Percentiles rank a stretch among this genome's conserved stretches.
phyloP scores from a whole-genome alignment of 2,113 vertebrate species.

The Ophthalmolycus amberensis region DNA sequence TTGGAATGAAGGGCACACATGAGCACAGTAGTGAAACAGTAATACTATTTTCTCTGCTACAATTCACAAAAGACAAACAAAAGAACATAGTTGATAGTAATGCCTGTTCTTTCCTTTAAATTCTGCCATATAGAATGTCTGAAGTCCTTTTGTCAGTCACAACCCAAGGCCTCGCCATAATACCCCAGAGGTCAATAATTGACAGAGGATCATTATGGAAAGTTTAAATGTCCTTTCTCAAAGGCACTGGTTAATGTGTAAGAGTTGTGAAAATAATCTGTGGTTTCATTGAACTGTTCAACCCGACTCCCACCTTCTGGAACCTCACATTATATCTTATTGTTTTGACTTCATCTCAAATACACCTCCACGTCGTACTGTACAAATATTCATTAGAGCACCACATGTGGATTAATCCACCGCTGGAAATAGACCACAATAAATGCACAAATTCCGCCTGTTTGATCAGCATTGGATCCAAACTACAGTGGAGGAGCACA shows the following conservation, averaged over 20 bases:
- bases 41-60: background rate
- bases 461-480: no score
- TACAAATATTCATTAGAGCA: background rate
- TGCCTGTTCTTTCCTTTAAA: background rate
- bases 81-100: background rate
- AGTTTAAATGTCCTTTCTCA: slow-evolving; percentile 61
- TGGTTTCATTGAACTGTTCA: slow-evolving; percentile 29
- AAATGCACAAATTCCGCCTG: background rate
- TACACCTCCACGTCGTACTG: background rate
- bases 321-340: background rate
- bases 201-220: slow-evolving; percentile 67
- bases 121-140: slow-evolving; percentile 16
- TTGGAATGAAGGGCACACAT: background rate
- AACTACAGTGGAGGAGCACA: background rate
- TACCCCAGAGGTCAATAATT: slow-evolving; percentile 65
- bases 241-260: slow-evolving; percentile 71
- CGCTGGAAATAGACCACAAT: background rate
- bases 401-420: background rate
- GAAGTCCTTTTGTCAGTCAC: slow-evolving; percentile 36
- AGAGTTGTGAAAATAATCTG: slow-evolving; percentile 19
- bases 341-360: background rate
- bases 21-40: background rate
- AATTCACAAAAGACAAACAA: background rate
- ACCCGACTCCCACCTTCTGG: background rate
- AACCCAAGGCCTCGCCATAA: slow-evolving; percentile 38